These are phyloP conservation scores for Spisula subtruncata DNA, from an alignment of 2,888 invertebrate species.

Conservation along the genomic window DNA sequence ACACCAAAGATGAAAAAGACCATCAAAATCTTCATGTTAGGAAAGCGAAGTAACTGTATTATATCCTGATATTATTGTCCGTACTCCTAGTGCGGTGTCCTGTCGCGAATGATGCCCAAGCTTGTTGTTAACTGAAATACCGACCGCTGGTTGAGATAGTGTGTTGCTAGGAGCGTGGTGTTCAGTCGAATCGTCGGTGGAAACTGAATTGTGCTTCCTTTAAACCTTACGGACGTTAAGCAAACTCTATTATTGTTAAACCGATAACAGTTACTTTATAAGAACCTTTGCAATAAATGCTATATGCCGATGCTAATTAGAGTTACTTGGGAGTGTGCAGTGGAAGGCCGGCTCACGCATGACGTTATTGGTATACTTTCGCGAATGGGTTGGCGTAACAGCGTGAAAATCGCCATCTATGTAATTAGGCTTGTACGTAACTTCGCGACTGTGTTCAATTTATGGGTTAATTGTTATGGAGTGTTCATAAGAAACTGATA, in stretches of 20 bases:
- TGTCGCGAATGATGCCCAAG: neutral
- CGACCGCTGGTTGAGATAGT: neutral
- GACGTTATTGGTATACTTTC: constrained; percentile 5
- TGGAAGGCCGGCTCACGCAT: neutral
- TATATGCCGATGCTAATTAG: constrained; percentile 24
- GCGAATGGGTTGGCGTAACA: neutral
- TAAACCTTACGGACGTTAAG: constrained; percentile 18
- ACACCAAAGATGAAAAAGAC: constrained; percentile 17
- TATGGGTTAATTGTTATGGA: neutral
- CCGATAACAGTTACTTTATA: constrained; percentile 46
- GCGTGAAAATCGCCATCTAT: constrained; percentile 23
- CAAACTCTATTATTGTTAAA: constrained; percentile 40
- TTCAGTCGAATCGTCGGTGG: neutral
- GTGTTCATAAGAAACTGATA: constrained; percentile 7
- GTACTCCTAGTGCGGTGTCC: neutral
- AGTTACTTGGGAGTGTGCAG: neutral
- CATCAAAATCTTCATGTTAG: constrained; percentile 22
- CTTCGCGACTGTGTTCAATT: constrained; percentile 5
- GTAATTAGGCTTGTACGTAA: neutral
- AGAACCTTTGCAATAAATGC: constrained; percentile 35
- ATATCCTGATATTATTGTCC: constrained; percentile 8
- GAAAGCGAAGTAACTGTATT: constrained; percentile 1
- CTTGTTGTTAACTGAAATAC: neutral
- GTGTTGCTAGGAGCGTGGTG: neutral
- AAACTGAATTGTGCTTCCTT: neutral